Evolutionary conservation across 92 coral and sea anemone species (phyloP).

Genomic region (Phymanthus crucifer): DNA sequence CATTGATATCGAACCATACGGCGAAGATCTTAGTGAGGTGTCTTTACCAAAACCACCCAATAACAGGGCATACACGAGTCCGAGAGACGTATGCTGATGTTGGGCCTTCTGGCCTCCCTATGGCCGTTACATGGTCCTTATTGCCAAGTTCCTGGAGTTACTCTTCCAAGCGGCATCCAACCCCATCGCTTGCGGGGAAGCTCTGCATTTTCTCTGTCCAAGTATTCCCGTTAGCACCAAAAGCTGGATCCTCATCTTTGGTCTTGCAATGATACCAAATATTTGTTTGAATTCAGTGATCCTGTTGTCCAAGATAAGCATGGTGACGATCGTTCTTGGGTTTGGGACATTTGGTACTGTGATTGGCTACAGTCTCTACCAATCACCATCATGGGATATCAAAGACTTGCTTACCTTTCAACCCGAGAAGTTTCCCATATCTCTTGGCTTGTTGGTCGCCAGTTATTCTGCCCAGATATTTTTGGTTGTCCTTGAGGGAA

Average conservation of each 20-base stretch:
- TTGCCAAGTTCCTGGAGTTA: conserved; percentile 61
- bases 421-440: conserved; percentile 57
- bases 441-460: conserved; percentile 59
- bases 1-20: conserved; percentile 57
- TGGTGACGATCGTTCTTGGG: conserved; percentile 61
- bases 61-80: conserved; percentile 39
- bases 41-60: conserved; percentile 57
- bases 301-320: conserved; percentile 67
- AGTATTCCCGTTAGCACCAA: conserved; percentile 56
- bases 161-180: conserved; percentile 60
- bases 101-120: conserved; percentile 70
- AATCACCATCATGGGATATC: conserved; percentile 50
- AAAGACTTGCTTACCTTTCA: conserved; percentile 61
- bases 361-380: conserved; percentile 53
- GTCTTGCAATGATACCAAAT: conserved; percentile 67
- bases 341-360: conserved; percentile 54
- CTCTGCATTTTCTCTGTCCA: conserved; percentile 45
- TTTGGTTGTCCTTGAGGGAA: conserved; percentile 64
- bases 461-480: conserved; percentile 74
- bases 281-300: conserved; percentile 61
- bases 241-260: conserved; percentile 70
- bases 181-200: conserved; percentile 75
- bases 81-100: conserved; percentile 67
- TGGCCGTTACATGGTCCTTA: conserved; percentile 63
- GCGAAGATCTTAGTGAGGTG: conserved; percentile 59